Conservation (phyloP, 2,888 invertebrate genomes). For the Steinernema hermaphroditum region DNA sequence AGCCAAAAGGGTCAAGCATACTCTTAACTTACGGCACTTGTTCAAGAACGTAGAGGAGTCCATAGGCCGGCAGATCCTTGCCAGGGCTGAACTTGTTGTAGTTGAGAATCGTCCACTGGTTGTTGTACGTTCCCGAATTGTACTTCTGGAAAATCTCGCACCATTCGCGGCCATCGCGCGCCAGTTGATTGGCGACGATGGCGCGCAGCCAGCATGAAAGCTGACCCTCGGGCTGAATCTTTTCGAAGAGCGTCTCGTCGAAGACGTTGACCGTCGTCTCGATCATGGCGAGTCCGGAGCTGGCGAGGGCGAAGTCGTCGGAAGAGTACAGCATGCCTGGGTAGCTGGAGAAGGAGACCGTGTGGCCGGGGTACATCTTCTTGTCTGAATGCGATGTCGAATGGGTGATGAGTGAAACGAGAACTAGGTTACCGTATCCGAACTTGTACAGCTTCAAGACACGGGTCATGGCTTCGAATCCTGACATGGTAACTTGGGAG, state of each 20-base stretch:
- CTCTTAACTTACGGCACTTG: slow-evolving; percentile 72
- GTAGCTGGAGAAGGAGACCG: slow-evolving; percentile 64
- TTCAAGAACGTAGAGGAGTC: slow-evolving; percentile 77
- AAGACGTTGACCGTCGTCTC: slow-evolving; percentile 81
- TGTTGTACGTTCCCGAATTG: slow-evolving; percentile 81
- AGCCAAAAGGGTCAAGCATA: not conserved
- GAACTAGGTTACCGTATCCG: slow-evolving; percentile 70
- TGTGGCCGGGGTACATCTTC: slow-evolving; percentile 67
- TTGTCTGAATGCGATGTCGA: slow-evolving; percentile 40
- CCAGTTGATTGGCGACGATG: slow-evolving; percentile 81
- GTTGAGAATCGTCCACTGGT: slow-evolving; percentile 84
- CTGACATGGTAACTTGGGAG: slow-evolving; percentile 65
- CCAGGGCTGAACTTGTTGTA: slow-evolving; percentile 74
- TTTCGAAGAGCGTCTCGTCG: slow-evolving; percentile 76
- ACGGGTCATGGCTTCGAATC: slow-evolving; percentile 63
- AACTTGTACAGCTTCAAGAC: slow-evolving; percentile 71
- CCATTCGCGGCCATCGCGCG: slow-evolving; percentile 78
- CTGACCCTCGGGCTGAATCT: slow-evolving; percentile 73
- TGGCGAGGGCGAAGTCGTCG: slow-evolving; percentile 66
- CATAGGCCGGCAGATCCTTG: slow-evolving; percentile 61
- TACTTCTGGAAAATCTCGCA: slow-evolving; percentile 73
- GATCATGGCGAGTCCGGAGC: slow-evolving; percentile 71
- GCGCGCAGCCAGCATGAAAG: slow-evolving; percentile 76
- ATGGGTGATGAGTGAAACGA: not conserved
- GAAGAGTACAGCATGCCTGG: slow-evolving; percentile 66